A percentile compares a stretch with the other conserved stretches of the same genome.
phyloP scores from a whole-genome alignment of 1,140 invertebrate genomes.

The Lasaia peninsularis region DNA sequence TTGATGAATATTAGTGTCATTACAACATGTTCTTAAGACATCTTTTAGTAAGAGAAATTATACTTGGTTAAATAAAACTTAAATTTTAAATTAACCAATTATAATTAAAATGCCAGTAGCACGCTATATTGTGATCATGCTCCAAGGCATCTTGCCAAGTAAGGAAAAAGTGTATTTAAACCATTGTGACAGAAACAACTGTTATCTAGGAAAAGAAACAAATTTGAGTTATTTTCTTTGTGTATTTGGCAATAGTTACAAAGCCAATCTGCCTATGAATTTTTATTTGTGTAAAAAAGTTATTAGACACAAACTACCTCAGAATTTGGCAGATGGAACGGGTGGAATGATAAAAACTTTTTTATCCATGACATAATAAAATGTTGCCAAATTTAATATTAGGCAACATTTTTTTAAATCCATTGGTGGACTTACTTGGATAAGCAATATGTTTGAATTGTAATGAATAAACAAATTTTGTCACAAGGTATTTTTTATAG shows the following conservation, averaged over 20 bases:
- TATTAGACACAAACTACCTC: constrained; percentile 52
- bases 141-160: constrained; percentile 8
- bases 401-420: constrained; percentile 10
- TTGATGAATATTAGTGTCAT: too few relatives aligned
- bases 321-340: constrained; percentile 55
- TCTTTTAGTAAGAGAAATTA: too few relatives aligned
- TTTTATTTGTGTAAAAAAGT: constrained; percentile 27
- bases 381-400: constrained; percentile 5
- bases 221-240: not conserved
- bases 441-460: constrained; percentile 36
- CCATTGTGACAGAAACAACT: not conserved
- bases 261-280: constrained; percentile 5
- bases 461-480: constrained; percentile 38
- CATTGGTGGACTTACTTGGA: constrained; percentile 20
- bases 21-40: too few relatives aligned
- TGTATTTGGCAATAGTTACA: not conserved
- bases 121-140: constrained; percentile 22
- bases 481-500: constrained; percentile 23
- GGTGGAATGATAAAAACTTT: constrained; percentile 18
- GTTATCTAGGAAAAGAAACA: not conserved
- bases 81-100: not conserved
- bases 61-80: too few relatives aligned
- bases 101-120: constrained; percentile 15
- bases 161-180: not conserved
- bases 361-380: constrained; percentile 21